These are phyloP conservation scores for Nothura maculosa DNA, from an alignment of 2,797 vertebrate species.

Conservation along the genomic window DNA sequence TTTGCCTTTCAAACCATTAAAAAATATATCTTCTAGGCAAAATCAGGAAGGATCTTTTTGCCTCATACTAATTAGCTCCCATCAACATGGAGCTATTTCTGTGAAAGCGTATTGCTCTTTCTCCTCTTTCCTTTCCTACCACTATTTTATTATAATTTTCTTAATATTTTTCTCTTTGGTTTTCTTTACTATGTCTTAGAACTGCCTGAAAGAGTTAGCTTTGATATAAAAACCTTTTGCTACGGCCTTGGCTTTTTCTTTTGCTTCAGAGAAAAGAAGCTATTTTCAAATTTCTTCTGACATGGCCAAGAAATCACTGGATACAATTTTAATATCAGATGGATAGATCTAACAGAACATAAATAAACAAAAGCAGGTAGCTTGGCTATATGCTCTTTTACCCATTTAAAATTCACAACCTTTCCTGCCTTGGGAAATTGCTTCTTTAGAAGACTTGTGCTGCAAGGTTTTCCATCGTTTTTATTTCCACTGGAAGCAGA, in stretches of 20 bases:
- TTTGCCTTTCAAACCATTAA: slow-evolving; percentile 58
- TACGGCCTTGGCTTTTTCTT: background rate
- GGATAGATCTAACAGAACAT: background rate
- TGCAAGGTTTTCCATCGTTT: background rate
- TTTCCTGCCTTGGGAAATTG: background rate
- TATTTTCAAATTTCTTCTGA: background rate
- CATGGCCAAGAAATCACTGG: background rate
- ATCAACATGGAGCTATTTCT: slow-evolving; percentile 9
- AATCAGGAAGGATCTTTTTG: slow-evolving; percentile 14
- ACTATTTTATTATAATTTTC: background rate
- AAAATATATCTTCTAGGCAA: slow-evolving; percentile 51
- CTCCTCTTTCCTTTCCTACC: slow-evolving; percentile 2
- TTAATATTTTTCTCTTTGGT: background rate
- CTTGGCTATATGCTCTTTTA: background rate
- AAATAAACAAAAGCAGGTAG: background rate
- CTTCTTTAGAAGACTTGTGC: background rate
- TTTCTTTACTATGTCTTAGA: background rate
- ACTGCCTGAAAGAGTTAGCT: background rate
- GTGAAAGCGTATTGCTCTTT: background rate
- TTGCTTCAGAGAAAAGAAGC: background rate
- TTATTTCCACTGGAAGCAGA: background rate
- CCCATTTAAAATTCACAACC: background rate
- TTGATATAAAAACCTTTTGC: background rate
- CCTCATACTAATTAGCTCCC: slow-evolving; percentile 50
- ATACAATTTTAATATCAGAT: background rate